Percentiles rank a stretch among this genome's conserved stretches.
These are phyloP conservation scores for Salmo trutta DNA, from an alignment of 2,797 vertebrate genomes.

Conservation along the genomic window DNA sequence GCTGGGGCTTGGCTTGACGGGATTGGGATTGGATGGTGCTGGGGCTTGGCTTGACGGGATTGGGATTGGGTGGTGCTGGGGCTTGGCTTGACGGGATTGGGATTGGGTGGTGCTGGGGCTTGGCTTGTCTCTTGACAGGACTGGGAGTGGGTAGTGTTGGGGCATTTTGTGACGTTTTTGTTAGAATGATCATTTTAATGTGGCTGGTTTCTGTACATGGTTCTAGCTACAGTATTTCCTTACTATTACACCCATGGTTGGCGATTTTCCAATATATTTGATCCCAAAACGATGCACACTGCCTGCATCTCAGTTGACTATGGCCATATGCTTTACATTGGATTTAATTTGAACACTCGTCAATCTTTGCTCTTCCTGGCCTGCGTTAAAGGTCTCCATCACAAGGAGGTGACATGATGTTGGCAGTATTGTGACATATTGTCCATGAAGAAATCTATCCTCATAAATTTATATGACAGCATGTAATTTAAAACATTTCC, in stretches of 20 bases:
- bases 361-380: neutral
- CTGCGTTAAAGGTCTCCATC: neutral
- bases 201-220: no score
- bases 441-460: neutral
- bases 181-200: no score
- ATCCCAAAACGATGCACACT: neutral
- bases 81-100: no score
- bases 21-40: no score
- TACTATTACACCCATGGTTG: no score
- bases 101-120: neutral
- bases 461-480: neutral
- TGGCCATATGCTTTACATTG: neutral
- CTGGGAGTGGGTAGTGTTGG: no score
- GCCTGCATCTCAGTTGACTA: neutral
- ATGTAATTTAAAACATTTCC: neutral
- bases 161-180: no score
- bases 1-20: no score
- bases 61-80: no score
- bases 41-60: no score
- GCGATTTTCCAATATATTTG: neutral
- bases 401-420: neutral
- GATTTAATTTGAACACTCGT: neutral
- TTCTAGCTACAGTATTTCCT: no score
- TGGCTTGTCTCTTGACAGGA: slow-evolving; percentile 44
- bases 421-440: neutral